Percentiles rank a stretch among this genome's conserved stretches.
These are phyloP conservation scores for Tethea ocularis DNA, from an alignment of 2,888 invertebrate species.

Conservation along the genomic window DNA sequence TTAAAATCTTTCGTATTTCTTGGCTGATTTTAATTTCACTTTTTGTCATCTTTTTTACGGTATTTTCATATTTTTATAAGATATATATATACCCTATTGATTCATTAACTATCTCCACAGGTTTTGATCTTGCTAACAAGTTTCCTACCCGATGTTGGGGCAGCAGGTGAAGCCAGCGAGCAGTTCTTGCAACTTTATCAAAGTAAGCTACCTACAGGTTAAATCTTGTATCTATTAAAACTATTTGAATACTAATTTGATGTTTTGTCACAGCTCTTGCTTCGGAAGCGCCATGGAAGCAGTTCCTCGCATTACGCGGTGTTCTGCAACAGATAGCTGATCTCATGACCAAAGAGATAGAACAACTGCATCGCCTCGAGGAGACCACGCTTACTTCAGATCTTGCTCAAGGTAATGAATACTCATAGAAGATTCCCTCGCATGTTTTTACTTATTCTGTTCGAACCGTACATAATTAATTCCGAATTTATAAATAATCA, in stretches of 20 bases:
- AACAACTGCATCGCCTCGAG: slow-evolving; percentile 93
- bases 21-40: no score
- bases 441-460: no score
- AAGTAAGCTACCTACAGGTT: slow-evolving; percentile 70
- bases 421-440: no score
- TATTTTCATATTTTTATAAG: no score
- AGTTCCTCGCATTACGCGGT: slow-evolving; percentile 94
- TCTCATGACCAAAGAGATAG: slow-evolving; percentile 94
- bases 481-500: background rate
- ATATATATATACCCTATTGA: no score
- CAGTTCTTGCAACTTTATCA: slow-evolving; percentile 96
- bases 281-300: slow-evolving; percentile 95
- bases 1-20: no score
- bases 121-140: slow-evolving; percentile 94
- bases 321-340: slow-evolving; percentile 93
- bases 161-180: slow-evolving; percentile 95
- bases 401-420: slow-evolving; percentile 89
- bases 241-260: background rate
- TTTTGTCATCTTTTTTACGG: no score
- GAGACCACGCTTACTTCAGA: slow-evolving; percentile 97
- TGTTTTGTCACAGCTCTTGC: slow-evolving; percentile 82
- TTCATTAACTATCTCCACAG: slow-evolving; percentile 47
- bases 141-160: slow-evolving; percentile 93
- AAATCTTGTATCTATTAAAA: no score
- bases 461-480: no score